Evolutionary conservation across 2,888 invertebrate species (phyloP), one percentile per base, ranked within the genome.

Genomic region (Protophormia terraenovae): DNA sequence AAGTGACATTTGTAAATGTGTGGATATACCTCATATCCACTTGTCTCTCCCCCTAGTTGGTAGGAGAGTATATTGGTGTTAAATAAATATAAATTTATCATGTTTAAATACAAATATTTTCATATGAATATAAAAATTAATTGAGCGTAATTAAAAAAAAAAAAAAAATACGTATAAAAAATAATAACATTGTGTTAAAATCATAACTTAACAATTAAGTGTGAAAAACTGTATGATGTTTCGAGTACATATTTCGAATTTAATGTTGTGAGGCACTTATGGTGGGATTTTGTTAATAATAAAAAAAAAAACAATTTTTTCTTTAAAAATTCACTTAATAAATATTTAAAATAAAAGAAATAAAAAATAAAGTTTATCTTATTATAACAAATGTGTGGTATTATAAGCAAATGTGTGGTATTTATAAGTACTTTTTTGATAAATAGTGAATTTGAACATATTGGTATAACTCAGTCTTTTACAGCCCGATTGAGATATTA

Each of bases 61-160:
- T 14, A 14, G n/a, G 19, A 35, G 8, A 19, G 22, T 24, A 5
- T 22, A 62, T 32, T 55, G 45, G 55, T 55, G 64, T 71, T 82
- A 38, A 76, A 76, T 64, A 82, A 76, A 82, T 71, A 82, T 50
- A 62, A 53, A 55, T 64, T 71, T 76, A 76, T 64, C 47, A 76
- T 45, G 64, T 64, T 76, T 53, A 78, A 41, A 72, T 41, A 38
- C 16, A 80, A 24, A 60, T 82, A 71, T 64, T 76, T 77, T 14
- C 73, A 53, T 60, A 69, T 27, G 62, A 62, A 78, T 47, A 58
- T 47, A 50, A 27, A 78, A 62, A 27, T 47, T 60, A 60, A 69
- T 60, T 69, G 77, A 58, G 53, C 55, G 32, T 45, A 32, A 45
- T 38, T 19, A 75, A 38, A n/a, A 8, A 58, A 72, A 64, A 75